These are phyloP conservation scores for Hyppa rectilinea DNA, from an alignment of 2,888 invertebrate species.

Conservation along the genomic window DNA sequence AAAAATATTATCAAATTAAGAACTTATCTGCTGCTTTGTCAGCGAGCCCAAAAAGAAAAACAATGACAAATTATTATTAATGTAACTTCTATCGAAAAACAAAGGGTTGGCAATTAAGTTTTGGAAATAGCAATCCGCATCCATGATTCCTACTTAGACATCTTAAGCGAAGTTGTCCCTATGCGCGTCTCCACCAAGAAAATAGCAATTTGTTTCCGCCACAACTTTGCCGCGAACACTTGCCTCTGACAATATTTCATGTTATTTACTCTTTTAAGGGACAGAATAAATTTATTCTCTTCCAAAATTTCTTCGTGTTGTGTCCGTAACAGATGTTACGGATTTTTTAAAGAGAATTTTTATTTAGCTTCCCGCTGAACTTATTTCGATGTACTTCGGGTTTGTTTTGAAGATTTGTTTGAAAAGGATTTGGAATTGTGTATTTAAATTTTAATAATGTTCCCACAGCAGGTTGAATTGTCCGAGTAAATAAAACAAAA, in stretches of 20 bases:
- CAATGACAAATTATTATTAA: neutral
- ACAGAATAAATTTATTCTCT: slow-evolving; percentile 82
- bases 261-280: slow-evolving; percentile 86
- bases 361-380: slow-evolving; percentile 53
- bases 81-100: slow-evolving; percentile 8
- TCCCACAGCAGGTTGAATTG: too few relatives aligned
- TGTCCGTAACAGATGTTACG: slow-evolving; percentile 80
- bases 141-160: slow-evolving; percentile 43
- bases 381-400: slow-evolving; percentile 45
- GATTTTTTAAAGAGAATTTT: slow-evolving; percentile 69
- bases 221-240: slow-evolving; percentile 74
- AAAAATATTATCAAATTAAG: too few relatives aligned
- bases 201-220: slow-evolving; percentile 73
- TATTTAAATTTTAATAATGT: slow-evolving; percentile 16
- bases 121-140: slow-evolving; percentile 34
- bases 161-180: slow-evolving; percentile 50
- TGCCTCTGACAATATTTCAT: slow-evolving; percentile 84
- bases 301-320: slow-evolving; percentile 68
- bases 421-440: slow-evolving; percentile 27
- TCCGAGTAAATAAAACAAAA: too few relatives aligned
- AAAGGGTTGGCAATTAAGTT: slow-evolving; percentile 27
- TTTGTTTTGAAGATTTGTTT: slow-evolving; percentile 38
- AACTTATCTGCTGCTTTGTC: neutral
- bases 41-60: neutral
- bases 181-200: slow-evolving; percentile 52